Base-by-base conservation (phyloP, 2,113 vertebrate genomes). In the Gavia stellata region DNA sequence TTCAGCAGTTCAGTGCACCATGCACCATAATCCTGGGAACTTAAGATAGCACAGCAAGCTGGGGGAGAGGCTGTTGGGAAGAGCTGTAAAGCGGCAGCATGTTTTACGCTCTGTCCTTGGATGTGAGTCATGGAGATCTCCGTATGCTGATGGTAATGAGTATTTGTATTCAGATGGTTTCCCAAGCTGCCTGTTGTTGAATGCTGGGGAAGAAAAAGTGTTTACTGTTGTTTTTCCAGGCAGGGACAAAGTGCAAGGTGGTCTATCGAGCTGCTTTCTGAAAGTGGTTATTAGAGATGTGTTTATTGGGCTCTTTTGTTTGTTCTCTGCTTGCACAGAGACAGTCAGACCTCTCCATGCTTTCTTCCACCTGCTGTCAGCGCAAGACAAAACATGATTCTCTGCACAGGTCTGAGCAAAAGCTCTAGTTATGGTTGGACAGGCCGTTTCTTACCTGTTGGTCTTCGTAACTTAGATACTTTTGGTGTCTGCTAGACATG, bases 111-210 rank as follows among this genome's bases (percentile, higher is more conserved):
- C 82, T 94, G 77, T 59, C 75, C 77, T 95, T 89, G 92, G 79
- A 49, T 79, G 65, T 44, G n/a, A 90, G 82, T 92, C 88, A 93
- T 44, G 56, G 70, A 16, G 17, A 68, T 87, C 91, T 94, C 45
- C 1, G 2, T 75, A 40, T 33, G 44, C 83, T 86, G 40, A 86
- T 13, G 31, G 50, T 56, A 83, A 80, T 21, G 67, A 95, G 50
- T 55, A 79, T 96, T 96, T 86, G 68, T 92, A 91, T 95, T 96
- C 93, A 80, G 58, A 49, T 81, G 55, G 23, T 91, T 96, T 92
- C 52, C 85, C 73, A 62, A 83, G 56, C 85, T 90, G 31, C 47
- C 44, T 85, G 67, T 36, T 93, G 47, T 38, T 65, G 88, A 75
- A 63, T 79, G 36, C 70, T 91, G 26, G 68, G 42, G 56, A 66